Evolutionary conservation across 2,797 vertebrate species (phyloP).

Genomic region (Petrocephalus schoutedeni): DNA sequence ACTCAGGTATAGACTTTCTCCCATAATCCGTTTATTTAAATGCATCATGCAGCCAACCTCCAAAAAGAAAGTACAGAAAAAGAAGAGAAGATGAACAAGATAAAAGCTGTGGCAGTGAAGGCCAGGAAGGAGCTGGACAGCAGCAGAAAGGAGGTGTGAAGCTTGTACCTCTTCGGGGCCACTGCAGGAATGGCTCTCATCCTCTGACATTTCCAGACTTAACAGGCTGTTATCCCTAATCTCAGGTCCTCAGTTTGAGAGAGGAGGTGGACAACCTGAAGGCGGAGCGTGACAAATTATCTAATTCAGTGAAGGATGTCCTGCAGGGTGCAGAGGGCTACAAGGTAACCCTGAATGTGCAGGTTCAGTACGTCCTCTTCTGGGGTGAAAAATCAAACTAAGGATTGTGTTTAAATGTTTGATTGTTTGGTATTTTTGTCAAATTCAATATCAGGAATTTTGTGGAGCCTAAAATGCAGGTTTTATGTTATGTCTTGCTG

Average conservation of each 20-base stretch:
- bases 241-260: slow-evolving; percentile 64
- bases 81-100: slow-evolving; percentile 84
- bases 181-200: not conserved
- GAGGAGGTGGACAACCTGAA: slow-evolving; percentile 71
- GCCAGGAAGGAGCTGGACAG: slow-evolving; percentile 88
- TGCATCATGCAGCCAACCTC: slow-evolving; percentile 51
- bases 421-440: not conserved
- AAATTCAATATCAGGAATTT: not conserved
- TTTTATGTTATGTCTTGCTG: not conserved
- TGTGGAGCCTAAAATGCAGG: not conserved
- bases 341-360: slow-evolving; percentile 67
- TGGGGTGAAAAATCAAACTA: not conserved
- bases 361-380: not conserved
- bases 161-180: not conserved
- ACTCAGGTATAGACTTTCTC: not conserved
- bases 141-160: slow-evolving; percentile 82
- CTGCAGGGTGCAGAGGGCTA: slow-evolving; percentile 89
- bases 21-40: not conserved
- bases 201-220: not conserved
- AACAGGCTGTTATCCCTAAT: slow-evolving; percentile 23
- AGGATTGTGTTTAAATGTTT: not conserved
- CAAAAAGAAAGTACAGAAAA: slow-evolving; percentile 77
- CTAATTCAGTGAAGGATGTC: slow-evolving; percentile 80
- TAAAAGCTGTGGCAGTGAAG: slow-evolving; percentile 91
- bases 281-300: slow-evolving; percentile 72